phyloP scores from a whole-genome alignment of 2,888 invertebrate species.

The Latrodectus hesperus region DNA sequence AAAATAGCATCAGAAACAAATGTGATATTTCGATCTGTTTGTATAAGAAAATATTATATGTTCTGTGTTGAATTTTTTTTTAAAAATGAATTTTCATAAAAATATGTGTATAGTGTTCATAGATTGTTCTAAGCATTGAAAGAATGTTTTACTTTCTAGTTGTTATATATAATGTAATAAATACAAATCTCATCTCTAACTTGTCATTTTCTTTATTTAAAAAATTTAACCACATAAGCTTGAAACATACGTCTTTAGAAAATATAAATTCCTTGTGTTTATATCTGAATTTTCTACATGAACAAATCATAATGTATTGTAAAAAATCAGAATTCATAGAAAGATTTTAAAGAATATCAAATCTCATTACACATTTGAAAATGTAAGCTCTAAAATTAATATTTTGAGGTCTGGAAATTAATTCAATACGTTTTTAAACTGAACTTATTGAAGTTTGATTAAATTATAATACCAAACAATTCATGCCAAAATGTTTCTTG shows the following conservation, averaged over 20 bases:
- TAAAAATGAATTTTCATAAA: constrained; percentile 68
- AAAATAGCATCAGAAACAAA: constrained; percentile 69
- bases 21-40: constrained; percentile 69
- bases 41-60: constrained; percentile 69
- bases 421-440: no score
- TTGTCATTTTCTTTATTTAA: constrained; percentile 2
- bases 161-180: constrained; percentile 68
- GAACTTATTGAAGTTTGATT: no score
- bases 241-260: not conserved
- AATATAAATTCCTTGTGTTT: no score
- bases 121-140: constrained; percentile 67
- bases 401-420: no score
- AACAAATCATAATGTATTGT: no score
- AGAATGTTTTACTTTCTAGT: constrained; percentile 66
- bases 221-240: not conserved
- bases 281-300: no score
- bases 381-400: no score
- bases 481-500: no score
- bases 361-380: no score
- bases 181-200: constrained; percentile 66
- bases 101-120: constrained; percentile 69
- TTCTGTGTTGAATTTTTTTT: constrained; percentile 68
- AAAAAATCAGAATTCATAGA: no score
- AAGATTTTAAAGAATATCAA: no score
- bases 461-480: no score